Conservation (phyloP, 2,113 vertebrate species). For the Bambusicola thoracicus region DNA sequence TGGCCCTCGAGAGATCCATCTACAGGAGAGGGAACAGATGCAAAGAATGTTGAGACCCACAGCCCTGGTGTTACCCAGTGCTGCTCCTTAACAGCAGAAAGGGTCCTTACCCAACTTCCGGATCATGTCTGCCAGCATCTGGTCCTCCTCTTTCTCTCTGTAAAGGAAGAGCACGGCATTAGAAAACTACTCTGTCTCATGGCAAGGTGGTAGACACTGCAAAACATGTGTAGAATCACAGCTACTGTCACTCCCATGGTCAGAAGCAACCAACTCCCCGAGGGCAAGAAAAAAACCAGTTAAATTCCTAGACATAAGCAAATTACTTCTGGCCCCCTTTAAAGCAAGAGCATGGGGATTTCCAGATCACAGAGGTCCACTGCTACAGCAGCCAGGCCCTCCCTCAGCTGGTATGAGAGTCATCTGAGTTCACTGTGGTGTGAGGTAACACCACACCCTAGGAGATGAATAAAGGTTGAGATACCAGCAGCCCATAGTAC, state of each 20-base stretch:
- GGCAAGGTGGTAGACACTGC: not conserved
- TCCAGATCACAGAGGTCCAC: not conserved
- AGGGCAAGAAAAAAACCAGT: not conserved
- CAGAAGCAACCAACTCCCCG: not conserved
- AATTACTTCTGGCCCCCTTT: not conserved
- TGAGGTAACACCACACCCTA: not conserved
- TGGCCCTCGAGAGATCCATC: conserved; percentile 50
- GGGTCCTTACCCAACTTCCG: conserved; percentile 82
- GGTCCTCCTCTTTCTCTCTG: conserved; percentile 94
- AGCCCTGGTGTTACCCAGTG: not conserved
- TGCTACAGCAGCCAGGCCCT: not conserved
- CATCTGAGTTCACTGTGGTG: fast-evolving
- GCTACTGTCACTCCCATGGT: not conserved
- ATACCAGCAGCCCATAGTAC: not conserved
- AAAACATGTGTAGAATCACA: not conserved
- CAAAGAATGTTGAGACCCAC: not conserved
- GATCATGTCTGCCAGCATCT: conserved; percentile 90
- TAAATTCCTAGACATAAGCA: not conserved
- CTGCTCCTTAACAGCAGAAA: not conserved
- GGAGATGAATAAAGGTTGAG: not conserved
- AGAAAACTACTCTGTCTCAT: not conserved
- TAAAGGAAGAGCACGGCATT: not conserved
- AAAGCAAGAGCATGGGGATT: not conserved
- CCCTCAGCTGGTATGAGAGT: not conserved
- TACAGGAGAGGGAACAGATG: not conserved